These are phyloP conservation scores for Eremobia ochroleuca DNA, from an alignment of 2,888 invertebrate genomes.

Conservation along the genomic window DNA sequence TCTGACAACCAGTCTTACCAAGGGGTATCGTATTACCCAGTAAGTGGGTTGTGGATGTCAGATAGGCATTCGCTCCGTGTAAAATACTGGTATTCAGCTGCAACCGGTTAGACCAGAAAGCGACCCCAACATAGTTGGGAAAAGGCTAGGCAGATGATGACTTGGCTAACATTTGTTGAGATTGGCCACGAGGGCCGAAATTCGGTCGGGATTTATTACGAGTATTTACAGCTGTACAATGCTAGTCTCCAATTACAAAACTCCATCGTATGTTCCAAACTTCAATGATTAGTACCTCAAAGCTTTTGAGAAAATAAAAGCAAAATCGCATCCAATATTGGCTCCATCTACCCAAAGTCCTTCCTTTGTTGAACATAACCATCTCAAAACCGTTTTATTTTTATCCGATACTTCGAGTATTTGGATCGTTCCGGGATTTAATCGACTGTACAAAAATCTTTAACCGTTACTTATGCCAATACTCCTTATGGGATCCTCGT, in stretches of 20 bases:
- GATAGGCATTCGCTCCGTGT: too few species aligned
- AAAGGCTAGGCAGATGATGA: too few species aligned
- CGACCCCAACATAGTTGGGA: too few species aligned
- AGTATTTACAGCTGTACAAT: background rate
- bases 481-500: slow-evolving; percentile 1
- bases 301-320: slow-evolving; percentile 32
- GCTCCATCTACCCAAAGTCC: slow-evolving; percentile 3
- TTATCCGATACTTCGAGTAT: slow-evolving; percentile 7
- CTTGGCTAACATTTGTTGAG: too few species aligned
- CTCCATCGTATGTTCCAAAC: background rate
- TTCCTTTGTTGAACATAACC: slow-evolving; percentile 14
- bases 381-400: slow-evolving; percentile 30
- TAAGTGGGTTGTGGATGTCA: too few species aligned
- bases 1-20: too few species aligned
- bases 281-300: background rate
- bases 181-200: background rate
- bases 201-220: background rate
- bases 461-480: slow-evolving; percentile 3
- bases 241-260: background rate
- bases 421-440: slow-evolving; percentile 16
- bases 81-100: too few species aligned
- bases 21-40: too few species aligned
- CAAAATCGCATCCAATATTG: slow-evolving; percentile 35
- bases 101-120: too few species aligned
- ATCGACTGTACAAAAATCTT: slow-evolving; percentile 33